Evolutionary conservation across 2,113 vertebrate species (phyloP), one percentile per base, ranked within the genome.

Genomic region (Ondatra zibethicus): DNA sequence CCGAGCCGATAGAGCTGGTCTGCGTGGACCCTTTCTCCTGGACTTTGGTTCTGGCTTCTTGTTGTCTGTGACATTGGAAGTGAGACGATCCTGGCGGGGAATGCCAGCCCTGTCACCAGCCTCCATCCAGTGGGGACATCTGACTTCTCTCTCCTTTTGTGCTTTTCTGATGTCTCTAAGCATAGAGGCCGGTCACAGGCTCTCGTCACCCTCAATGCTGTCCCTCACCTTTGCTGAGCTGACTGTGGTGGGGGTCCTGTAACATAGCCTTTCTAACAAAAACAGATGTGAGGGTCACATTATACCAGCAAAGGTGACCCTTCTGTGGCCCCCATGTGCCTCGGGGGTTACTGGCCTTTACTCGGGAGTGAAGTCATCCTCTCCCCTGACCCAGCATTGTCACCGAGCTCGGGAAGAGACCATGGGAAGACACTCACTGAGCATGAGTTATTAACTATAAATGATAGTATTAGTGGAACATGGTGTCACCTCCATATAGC

Each of bases 261-360:
- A 9, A 82, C 63, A 42, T 13, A 7, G 42, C 36, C 92, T 68
- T 76, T 55, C 61, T 23, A n/a, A 45, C 31, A 58, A 55, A 81
- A 42, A 21, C 27, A 77, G 85, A 68, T 23, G 33, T 42, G n/a
- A 89, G 52, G 66, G 29, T 45, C 63, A 1, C 12, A 29, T 45
- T 16, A n/a, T 16, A 7, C 55, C 85, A 47, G 86, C 52, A 61
- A 92, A 92, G 66, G 7, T 0, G 45, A 14, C 36, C 65, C 58
- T 78, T 52, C 1, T 25, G 88, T 21, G 75, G 29, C 45, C 19
- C n/a, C 66, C 21, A 0, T 0, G 7, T 70, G 31, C 55, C 17
- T 42, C 52, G 0, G 10, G 63, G 58, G 12, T 52, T 33, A 0
- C 5, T 0, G 13, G 29, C 12, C 1, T 55, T 3, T 21, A 27